Base-by-base conservation (phyloP, 2,888 invertebrate species). In the Psococerastis gibbosa region DNA sequence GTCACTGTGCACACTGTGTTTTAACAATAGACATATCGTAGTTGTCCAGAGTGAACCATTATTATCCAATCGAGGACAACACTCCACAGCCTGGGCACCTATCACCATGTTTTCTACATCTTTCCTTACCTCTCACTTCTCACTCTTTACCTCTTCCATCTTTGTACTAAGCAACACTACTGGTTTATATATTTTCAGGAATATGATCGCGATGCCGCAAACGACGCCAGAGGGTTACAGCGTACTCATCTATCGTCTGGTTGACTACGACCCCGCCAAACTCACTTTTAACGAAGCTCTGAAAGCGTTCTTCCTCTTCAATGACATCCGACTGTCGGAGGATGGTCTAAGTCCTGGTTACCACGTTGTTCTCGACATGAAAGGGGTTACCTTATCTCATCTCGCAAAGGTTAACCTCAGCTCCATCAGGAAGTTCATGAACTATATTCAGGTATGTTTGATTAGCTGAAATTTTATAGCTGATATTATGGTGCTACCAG, bases 361-460 rank as follows among this genome's bases (percentile, higher is more conserved):
- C 49, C 45, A 55, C 6, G 53, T 54, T 6, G 44, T 57, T 8
- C 53, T 57, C 38, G 57, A 57, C 48, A 54, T 55, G 53, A 53
- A 53, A 41, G 56, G 56, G 6, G 47, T 51, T 41, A 41, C 51
- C 2, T 42, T 56, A 38, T 52, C 53, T 6, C 57, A 57, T 42
- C 49, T 57, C n/a, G 51, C 55, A 2, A 48, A 50, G 23, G 51
- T 54, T 4, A 49, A 46, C 33, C 49, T 56, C 47, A 46, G 51
- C 18, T 45, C 49, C 3, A 48, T 57, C 16, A 46, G 52, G 43
- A 52, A 51, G 31, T 55, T 55, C 47, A 55, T 57, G 54, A 46
- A 50, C 27, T 57, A 57, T 44, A 55, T 56, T 20, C 57, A 57
- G 53, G 57, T 56, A 34, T 43, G 47, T 16, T 11, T 35, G 13